phyloP scores from a whole-genome alignment of 1,140 invertebrate genomes.

The Trichonephila clavipes region DNA sequence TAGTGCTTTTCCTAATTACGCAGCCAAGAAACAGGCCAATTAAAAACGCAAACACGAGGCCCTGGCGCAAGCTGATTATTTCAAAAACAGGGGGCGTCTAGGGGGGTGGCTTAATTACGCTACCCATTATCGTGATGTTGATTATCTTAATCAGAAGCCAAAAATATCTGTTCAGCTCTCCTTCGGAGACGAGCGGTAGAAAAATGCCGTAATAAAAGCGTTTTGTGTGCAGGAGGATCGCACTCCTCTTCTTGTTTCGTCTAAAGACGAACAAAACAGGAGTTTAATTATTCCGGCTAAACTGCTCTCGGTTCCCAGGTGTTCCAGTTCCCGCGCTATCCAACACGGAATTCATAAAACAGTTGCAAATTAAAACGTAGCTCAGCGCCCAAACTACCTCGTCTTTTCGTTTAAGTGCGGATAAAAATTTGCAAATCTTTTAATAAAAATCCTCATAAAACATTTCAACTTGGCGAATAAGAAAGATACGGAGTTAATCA shows the following conservation, averaged over 20 bases:
- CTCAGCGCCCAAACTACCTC: constrained; percentile 39
- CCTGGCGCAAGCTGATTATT: constrained; percentile 65
- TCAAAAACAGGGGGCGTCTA: constrained; percentile 60
- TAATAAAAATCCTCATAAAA: constrained; percentile 75
- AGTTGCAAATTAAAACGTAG: constrained; percentile 76
- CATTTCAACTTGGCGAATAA: constrained; percentile 74
- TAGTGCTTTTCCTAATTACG: constrained; percentile 76
- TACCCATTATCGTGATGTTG: constrained; percentile 76
- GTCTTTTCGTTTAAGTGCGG: constrained; percentile 34
- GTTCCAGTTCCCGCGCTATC: constrained; percentile 66
- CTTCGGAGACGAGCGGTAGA: constrained; percentile 62
- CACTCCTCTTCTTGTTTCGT: constrained; percentile 61
- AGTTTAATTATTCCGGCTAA: constrained; percentile 76
- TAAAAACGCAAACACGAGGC: constrained; percentile 76
- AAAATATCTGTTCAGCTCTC: constrained; percentile 76
- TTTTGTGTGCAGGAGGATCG: constrained; percentile 53
- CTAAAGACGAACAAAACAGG: constrained; percentile 70
- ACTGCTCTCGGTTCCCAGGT: constrained; percentile 64
- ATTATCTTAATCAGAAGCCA: constrained; percentile 77
- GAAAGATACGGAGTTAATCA: constrained; percentile 69
- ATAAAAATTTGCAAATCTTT: constrained; percentile 75
- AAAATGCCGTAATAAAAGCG: constrained; percentile 76
- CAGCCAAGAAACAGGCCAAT: constrained; percentile 76
- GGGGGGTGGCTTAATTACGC: constrained; percentile 73
- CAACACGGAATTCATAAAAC: constrained; percentile 76